These are phyloP conservation scores for Zalophus californianus DNA, from an alignment of 2,797 vertebrate species.

Conservation along the genomic window DNA sequence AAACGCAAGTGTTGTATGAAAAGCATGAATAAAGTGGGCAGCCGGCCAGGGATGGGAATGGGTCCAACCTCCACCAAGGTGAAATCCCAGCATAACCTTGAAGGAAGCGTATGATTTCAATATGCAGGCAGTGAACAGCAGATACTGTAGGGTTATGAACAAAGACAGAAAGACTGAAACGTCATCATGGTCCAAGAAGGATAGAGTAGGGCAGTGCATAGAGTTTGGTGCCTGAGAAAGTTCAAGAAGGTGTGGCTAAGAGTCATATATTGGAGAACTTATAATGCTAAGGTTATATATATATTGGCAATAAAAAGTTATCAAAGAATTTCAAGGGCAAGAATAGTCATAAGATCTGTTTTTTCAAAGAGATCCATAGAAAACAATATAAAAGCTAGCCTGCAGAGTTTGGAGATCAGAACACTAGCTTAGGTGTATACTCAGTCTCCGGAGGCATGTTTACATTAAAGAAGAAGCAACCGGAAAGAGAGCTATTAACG, in stretches of 20 bases:
- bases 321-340: not conserved
- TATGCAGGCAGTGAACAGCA: not conserved
- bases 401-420: not conserved
- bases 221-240: not conserved
- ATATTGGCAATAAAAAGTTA: constrained; percentile 16
- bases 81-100: not conserved
- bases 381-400: constrained; percentile 1
- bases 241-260: not conserved
- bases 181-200: not conserved
- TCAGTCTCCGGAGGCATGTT: not conserved
- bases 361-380: not conserved
- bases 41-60: not conserved
- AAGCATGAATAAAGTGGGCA: not conserved
- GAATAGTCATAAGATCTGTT: not conserved
- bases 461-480: not conserved
- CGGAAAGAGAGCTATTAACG: not conserved
- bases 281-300: not conserved
- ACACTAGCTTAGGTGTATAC: not conserved
- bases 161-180: not conserved
- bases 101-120: not conserved
- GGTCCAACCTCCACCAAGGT: not conserved
- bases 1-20: not conserved
- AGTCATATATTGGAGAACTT: not conserved
- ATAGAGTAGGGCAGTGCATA: not conserved
- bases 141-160: not conserved